Evolutionary conservation across 2,797 vertebrate species (phyloP), one percentile per base, ranked within the genome.

Genomic region (Tachyglossus aculeatus): DNA sequence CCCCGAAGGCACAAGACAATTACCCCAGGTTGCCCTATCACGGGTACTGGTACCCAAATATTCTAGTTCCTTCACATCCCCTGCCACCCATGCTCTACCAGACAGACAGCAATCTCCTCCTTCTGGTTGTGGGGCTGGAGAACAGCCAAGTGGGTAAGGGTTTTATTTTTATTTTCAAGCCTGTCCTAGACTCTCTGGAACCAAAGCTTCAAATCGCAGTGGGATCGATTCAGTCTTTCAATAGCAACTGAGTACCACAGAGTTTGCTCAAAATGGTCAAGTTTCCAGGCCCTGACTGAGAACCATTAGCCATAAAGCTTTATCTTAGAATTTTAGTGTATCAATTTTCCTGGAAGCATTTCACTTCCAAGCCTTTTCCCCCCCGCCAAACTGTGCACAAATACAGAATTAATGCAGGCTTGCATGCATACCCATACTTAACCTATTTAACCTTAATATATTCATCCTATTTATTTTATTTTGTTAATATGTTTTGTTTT

Each of bases 161-260:
- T 25, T 66, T 79, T 74, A 81, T 75, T 80, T 79, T 77, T 77
- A 78, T 68, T 81, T 80, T 72, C 58, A 69, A 67, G 56, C 43
- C 56, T 71, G 52, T 25, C 16, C 73, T 75, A 87, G 85, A 87
- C 80, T 87, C 79, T 81, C 80, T 75, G 85, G 82, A 85, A 76
- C 82, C 82, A 71, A 81, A 83, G 80, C 75, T 87, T 80, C 80
- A 83, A 75, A 80, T 83, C 62, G 25, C 68, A 80, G 74, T 47
- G 78, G 59, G 68, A 71, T 11, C 54, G 41, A 85, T 71, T 83
- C 59, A 71, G 53, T 36, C 54, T 56, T 85, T 81, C 76, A 80
- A 76, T 69, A 55, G 66, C 62, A 78, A 37, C 77, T 71, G 69
- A 69, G 73, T 76, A 53, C 67, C 51, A 43, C 24, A 56, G 43